Evolutionary conservation across 2,113 vertebrate species (phyloP).

Genomic region (Gila orcuttii): DNA sequence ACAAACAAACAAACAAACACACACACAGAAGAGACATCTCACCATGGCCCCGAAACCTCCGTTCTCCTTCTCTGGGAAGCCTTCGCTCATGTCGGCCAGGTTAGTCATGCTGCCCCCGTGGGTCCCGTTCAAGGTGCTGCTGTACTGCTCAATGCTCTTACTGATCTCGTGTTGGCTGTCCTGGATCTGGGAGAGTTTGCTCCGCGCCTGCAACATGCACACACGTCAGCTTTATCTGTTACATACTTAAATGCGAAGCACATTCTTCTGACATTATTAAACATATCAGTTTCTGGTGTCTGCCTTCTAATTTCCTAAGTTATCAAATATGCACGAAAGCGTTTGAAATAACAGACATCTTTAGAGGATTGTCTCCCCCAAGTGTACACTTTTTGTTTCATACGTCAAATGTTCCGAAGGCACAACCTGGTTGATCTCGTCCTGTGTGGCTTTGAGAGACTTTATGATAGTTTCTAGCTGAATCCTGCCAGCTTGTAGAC

Average conservation of each 20-base stretch:
- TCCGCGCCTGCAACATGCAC: slow-evolving; percentile 81
- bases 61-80: slow-evolving; percentile 83
- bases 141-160: slow-evolving; percentile 86
- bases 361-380: slow-evolving; percentile 33
- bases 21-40: slow-evolving; percentile 56
- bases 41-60: slow-evolving; percentile 82
- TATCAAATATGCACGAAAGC: background rate
- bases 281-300: background rate
- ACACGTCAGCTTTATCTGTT: background rate
- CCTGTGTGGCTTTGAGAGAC: slow-evolving; percentile 93
- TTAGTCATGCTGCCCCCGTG: slow-evolving; percentile 87
- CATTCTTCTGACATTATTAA: background rate
- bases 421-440: slow-evolving; percentile 96
- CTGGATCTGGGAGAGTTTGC: slow-evolving; percentile 90
- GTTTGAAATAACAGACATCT: background rate
- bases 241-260: background rate
- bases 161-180: slow-evolving; percentile 88
- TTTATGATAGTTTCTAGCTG: slow-evolving; percentile 97
- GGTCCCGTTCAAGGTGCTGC: slow-evolving; percentile 85
- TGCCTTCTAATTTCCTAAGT: background rate
- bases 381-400: background rate
- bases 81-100: slow-evolving; percentile 88
- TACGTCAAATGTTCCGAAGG: background rate
- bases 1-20: too few relatives aligned
- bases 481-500: slow-evolving; percentile 90